These are phyloP conservation scores for Danaus melanippus DNA, from an alignment of 1,140 invertebrate genomes.

Conservation along the genomic window DNA sequence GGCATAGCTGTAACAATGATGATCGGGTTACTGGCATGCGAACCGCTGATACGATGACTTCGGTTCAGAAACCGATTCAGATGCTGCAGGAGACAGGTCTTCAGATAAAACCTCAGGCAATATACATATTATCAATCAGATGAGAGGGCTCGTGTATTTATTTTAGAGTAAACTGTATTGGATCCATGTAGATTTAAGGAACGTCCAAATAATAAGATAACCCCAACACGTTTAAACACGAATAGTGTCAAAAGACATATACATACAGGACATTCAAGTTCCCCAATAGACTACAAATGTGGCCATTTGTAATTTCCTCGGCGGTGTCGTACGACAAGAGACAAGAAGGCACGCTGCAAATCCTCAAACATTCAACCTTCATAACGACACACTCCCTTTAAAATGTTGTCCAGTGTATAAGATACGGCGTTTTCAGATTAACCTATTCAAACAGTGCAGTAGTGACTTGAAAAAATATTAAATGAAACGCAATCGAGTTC, in stretches of 20 bases:
- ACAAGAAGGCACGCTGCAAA: conserved; percentile 26
- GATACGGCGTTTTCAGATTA: conserved; percentile 9
- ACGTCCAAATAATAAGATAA: too few relatives aligned
- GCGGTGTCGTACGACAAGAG: too few relatives aligned
- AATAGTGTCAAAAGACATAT: background rate
- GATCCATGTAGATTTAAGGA: too few relatives aligned
- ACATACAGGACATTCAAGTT: conserved; percentile 4
- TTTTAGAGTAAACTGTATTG: too few relatives aligned
- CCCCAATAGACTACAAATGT: conserved; percentile 8
- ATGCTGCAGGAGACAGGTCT: too few relatives aligned
- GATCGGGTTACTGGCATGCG: conserved; percentile 23
- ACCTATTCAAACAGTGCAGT: too few relatives aligned
- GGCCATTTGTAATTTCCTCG: conserved; percentile 14
- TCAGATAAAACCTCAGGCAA: too few relatives aligned
- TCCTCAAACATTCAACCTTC: conserved; percentile 21
- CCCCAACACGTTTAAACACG: too few relatives aligned
- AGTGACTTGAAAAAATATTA: background rate
- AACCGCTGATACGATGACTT: background rate
- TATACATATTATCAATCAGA: too few relatives aligned
- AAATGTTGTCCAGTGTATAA: conserved; percentile 10
- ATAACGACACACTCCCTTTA: conserved; percentile 26
- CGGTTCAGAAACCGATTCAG: too few relatives aligned
- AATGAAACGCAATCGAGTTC: too few relatives aligned
- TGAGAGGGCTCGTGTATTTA: too few relatives aligned
- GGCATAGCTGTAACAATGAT: conserved; percentile 25